Evolutionary conservation across 2,113 vertebrate species (phyloP).

Genomic region (Macquaria australasica): DNA sequence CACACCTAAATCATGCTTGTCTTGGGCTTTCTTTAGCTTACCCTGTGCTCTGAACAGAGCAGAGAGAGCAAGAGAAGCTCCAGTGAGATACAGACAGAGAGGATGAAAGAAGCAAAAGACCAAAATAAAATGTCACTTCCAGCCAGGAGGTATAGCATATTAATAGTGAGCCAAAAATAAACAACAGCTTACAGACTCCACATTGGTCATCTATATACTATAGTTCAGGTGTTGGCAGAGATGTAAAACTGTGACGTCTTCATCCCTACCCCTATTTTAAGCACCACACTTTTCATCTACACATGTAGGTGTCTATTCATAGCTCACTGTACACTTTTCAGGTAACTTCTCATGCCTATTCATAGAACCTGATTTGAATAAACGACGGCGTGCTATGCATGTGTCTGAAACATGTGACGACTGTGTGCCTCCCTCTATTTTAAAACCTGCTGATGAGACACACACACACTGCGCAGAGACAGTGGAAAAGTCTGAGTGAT

Average conservation of each 20-base stretch:
- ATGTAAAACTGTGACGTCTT: constrained; percentile 22
- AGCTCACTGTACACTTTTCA: constrained; percentile 37
- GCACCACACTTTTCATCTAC: neutral
- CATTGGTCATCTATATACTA: neutral
- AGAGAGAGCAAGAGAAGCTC: neutral
- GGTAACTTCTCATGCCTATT: constrained; percentile 42
- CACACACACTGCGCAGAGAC: neutral
- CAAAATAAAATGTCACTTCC: constrained; percentile 24
- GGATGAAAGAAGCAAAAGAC: neutral
- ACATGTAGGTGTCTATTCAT: constrained; percentile 44
- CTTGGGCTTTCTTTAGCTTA: constrained; percentile 49
- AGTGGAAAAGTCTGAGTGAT: constrained; percentile 8
- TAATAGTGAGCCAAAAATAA: constrained; percentile 20
- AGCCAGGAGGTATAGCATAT: neutral
- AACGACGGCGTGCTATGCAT: neutral
- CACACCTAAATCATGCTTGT: constrained; percentile 52
- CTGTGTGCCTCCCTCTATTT: constrained; percentile 16
- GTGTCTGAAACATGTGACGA: neutral
- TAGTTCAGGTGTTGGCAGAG: constrained; percentile 10
- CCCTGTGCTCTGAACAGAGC: constrained; percentile 46
- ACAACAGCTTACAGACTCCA: neutral
- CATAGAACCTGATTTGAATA: constrained; percentile 30
- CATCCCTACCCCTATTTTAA: constrained; percentile 38
- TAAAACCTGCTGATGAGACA: neutral
- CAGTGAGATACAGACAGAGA: neutral